Evolutionary conservation across 2,113 vertebrate genomes (phyloP).

Genomic region (Callaeas wilsoni): DNA sequence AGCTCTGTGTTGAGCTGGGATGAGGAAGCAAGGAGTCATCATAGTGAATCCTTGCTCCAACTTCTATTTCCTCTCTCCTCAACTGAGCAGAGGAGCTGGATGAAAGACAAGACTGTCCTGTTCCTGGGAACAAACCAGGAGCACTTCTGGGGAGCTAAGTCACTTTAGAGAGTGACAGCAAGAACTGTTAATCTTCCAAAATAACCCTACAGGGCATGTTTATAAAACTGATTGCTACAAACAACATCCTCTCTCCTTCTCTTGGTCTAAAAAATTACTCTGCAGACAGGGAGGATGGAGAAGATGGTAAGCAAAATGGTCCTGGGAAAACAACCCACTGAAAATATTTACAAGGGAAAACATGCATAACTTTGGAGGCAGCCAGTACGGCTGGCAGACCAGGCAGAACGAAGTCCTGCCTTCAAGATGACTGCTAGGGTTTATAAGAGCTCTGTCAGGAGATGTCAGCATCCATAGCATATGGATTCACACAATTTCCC

Average conservation of each 20-base stretch:
- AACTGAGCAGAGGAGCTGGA: background rate
- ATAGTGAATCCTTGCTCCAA: background rate
- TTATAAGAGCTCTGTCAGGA: background rate
- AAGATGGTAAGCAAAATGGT: background rate
- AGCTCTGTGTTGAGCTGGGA: background rate
- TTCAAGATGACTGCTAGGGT: background rate
- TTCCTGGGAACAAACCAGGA: background rate
- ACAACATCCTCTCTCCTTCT: background rate
- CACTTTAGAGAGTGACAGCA: background rate
- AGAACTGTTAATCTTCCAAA: background rate
- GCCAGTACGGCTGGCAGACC: background rate
- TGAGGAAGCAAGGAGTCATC: background rate
- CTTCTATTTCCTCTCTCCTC: background rate
- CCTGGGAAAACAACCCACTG: background rate
- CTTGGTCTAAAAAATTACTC: background rate
- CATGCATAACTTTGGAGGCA: background rate
- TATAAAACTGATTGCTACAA: background rate
- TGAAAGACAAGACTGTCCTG: background rate
- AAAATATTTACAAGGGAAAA: constrained; percentile 32
- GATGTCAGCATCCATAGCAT: too few relatives aligned
- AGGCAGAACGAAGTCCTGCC: background rate
- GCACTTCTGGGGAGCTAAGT: background rate
- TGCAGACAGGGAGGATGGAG: background rate
- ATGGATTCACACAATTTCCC: background rate
- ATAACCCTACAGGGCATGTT: background rate